Evolutionary conservation across 1,140 invertebrate genomes (phyloP), one percentile per base, ranked within the genome.

Genomic region (Temnothorax curvispinosus): DNA sequence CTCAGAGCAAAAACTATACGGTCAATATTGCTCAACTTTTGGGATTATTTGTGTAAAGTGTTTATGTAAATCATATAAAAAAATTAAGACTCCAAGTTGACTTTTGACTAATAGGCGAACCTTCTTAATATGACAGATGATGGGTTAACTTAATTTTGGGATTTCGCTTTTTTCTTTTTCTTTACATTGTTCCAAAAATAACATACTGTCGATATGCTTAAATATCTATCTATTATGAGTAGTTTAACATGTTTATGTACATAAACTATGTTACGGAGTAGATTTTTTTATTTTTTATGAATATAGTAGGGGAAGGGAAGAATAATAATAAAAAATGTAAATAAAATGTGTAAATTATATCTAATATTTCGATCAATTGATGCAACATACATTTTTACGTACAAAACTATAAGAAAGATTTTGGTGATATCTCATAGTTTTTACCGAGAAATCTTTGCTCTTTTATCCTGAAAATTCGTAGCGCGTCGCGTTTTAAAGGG

Each of bases 401-500:
- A 0, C n/a, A 47, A 32, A 64, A 38, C 27, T 27, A 1, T 21
- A 13, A 65, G 44, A 50, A 35, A 35, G 41, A 21, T 41, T 67
- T 32, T 15, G 13, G 3, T 50, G 27, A 67, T 80, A 47, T 32
- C 32, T 54, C 11, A 11, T 47, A 18, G 13, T 60, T 35, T 58
- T 60, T 3, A 47, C 1, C 32, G n/a, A 38, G 13, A 62, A 60
- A 75, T 18, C 54, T 84, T 84, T 35, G 44, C 32, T n/a, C 27
- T 50, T 74, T 50, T 84, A 44, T 38, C 9, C 32, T 75, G 52
- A 38, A 75, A 60, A 62, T 84, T 75, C 54, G 71, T 13, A 50
- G 27, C 54, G 69, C 58, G 41, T 60, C 64, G 6, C 80, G 27
- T 84, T 84, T 84, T 75, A 74, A 75, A 41, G 54, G 69, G 32